Evolutionary conservation across 2,113 vertebrate species (phyloP).

Genomic region (Salminus brasiliensis): DNA sequence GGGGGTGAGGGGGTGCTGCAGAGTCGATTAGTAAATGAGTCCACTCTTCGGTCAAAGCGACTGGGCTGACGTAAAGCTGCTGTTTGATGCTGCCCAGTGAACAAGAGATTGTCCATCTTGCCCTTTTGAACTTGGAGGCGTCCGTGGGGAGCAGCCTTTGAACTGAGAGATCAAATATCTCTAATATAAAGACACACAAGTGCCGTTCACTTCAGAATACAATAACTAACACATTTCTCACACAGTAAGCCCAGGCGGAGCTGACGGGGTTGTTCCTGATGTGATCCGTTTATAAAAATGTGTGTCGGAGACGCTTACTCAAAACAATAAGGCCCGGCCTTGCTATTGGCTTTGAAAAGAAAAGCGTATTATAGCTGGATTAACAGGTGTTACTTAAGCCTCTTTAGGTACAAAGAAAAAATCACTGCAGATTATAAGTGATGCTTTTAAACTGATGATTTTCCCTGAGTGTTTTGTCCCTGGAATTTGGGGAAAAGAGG

Average conservation of each 20-base stretch:
- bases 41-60: constrained; percentile 7
- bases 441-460: constrained; percentile 1
- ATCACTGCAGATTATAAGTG: constrained; percentile 13
- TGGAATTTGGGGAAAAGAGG: neutral
- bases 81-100: constrained; percentile 42
- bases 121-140: constrained; percentile 43
- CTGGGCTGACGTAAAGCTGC: constrained; percentile 14
- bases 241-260: neutral
- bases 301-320: neutral
- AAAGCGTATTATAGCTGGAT: constrained; percentile 31
- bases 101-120: constrained; percentile 9
- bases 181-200: neutral
- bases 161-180: constrained; percentile 46
- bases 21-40: constrained; percentile 48
- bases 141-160: constrained; percentile 48
- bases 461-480: neutral
- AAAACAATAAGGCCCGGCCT: neutral
- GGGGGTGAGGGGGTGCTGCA: constrained; percentile 42
- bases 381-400: constrained; percentile 33
- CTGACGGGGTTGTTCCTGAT: neutral
- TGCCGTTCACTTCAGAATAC: neutral
- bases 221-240: neutral
- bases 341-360: constrained; percentile 20
- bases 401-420: constrained; percentile 29
- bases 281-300: neutral